Evolutionary conservation across 2,888 invertebrate genomes (phyloP).

Genomic region (Mycalesis mineus): DNA sequence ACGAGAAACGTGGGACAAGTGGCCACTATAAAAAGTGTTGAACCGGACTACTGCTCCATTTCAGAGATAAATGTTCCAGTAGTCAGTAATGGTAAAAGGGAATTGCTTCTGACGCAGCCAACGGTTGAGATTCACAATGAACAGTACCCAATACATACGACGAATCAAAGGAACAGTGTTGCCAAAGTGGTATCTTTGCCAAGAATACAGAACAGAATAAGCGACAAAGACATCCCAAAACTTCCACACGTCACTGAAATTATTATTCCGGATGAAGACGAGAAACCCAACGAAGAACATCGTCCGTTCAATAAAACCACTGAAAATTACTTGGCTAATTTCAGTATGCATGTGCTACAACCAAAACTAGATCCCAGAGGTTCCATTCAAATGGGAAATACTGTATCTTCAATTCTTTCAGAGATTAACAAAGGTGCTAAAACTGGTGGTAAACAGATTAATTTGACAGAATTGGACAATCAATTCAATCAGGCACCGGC

Average conservation of each 20-base stretch:
- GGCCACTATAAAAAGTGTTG: slow-evolving; percentile 70
- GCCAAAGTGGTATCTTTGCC: slow-evolving; percentile 68
- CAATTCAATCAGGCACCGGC: slow-evolving; percentile 62
- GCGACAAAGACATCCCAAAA: slow-evolving; percentile 83
- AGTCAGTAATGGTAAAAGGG: slow-evolving; percentile 76
- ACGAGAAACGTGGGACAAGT: slow-evolving; percentile 73
- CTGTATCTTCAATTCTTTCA: slow-evolving; percentile 79
- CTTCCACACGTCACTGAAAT: slow-evolving; percentile 86
- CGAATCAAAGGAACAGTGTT: slow-evolving; percentile 63
- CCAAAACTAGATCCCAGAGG: slow-evolving; percentile 71
- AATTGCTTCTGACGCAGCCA: slow-evolving; percentile 75
- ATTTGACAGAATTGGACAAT: slow-evolving; percentile 65
- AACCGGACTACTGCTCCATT: slow-evolving; percentile 87
- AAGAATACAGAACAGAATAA: slow-evolving; percentile 68
- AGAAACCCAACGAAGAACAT: slow-evolving; percentile 63
- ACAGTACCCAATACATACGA: slow-evolving; percentile 63
- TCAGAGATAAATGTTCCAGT: slow-evolving; percentile 84
- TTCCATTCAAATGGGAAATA: slow-evolving; percentile 80
- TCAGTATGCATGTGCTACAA: slow-evolving; percentile 64
- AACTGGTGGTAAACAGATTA: slow-evolving; percentile 64
- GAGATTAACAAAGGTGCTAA: slow-evolving; percentile 77
- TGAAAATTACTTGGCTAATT: slow-evolving; percentile 64
- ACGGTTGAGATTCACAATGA: slow-evolving; percentile 75
- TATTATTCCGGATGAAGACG: slow-evolving; percentile 82
- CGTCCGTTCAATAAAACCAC: slow-evolving; percentile 56